Base-by-base conservation (phyloP, 2,797 vertebrate species). In the Falco concolor region DNA sequence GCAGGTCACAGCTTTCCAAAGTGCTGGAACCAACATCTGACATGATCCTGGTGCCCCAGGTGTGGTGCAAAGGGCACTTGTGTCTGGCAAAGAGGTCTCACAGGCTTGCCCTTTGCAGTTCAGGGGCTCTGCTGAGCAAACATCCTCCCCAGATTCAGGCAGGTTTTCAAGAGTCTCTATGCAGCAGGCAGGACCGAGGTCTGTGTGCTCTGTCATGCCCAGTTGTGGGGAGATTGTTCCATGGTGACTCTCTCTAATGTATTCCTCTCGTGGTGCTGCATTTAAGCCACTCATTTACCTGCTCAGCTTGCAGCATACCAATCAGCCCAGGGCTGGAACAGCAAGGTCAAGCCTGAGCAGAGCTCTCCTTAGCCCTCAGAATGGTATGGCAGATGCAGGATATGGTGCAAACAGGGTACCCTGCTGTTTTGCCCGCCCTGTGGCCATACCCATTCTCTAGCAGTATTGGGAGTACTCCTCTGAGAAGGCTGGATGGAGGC, bases 271-370 rank as follows among this genome's bases (percentile, higher is more conserved):
- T 87, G 89, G 63, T 89, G 81, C 67, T 84, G 90, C 88, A 84
- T 94, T 90, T 92, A 95, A 94, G 90, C 68, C 61, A 49, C 90
- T 95, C 77, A 64, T 96, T 96, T 93, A 49, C 84, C 84, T 60
- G 63, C 86, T 86, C 88, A 77, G 88, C 64, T 81, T 14, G 0
- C 86, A 49, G 93, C 90, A 96, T 92, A 95, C 63, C 88, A 89
- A 95, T 92, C 67, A 96, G 85, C 68, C 45, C 23, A 59, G 75
- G 56, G 63, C 74, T 96, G 21, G 34, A 92, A 84, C 45, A 90
- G 40, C 88, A 96, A 97, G 93, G 93, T 96, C 92, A 95, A 87
- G 70, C 63, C 70, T 68, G 34, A 85, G 64, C 42, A 74, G 53
- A 92, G 68, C 34, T 70, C 56, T 89, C 25, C 24, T 67, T 61